A percentile compares a stretch with the other conserved stretches of the same genome.
These are phyloP conservation scores for Antechinus flavipes DNA, from an alignment of 2,113 vertebrate genomes.

Conservation along the genomic window DNA sequence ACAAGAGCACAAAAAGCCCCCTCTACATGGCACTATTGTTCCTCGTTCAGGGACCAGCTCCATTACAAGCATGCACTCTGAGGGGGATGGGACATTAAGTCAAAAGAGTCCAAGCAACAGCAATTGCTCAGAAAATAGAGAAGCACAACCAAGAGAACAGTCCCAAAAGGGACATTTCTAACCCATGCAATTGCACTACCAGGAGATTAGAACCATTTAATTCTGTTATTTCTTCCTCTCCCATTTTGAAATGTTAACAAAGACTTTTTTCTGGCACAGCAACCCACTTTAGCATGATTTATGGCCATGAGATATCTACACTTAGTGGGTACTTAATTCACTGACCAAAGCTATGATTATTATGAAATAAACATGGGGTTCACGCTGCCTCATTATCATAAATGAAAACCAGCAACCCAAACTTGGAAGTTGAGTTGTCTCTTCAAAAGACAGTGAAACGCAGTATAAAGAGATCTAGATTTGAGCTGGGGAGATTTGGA, in stretches of 20 bases:
- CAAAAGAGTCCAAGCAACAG: neutral
- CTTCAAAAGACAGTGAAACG: neutral
- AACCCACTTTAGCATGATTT: slow-evolving; percentile 34
- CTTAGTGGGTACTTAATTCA: slow-evolving; percentile 26
- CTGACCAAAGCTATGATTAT: neutral
- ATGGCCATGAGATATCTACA: slow-evolving; percentile 27
- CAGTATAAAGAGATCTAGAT: neutral
- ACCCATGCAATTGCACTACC: neutral
- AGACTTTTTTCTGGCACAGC: slow-evolving; percentile 28
- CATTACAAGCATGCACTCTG: neutral
- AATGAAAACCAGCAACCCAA: neutral
- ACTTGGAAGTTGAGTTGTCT: neutral
- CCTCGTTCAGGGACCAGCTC: slow-evolving; percentile 12
- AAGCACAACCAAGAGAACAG: neutral
- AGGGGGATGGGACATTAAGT: neutral
- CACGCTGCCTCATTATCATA: neutral
- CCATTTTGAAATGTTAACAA: slow-evolving; percentile 16
- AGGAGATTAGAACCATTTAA: slow-evolving; percentile 12
- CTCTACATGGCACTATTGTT: slow-evolving; percentile 14
- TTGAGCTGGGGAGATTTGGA: neutral
- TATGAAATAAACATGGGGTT: neutral
- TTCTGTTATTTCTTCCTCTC: neutral
- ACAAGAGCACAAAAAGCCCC: neutral
- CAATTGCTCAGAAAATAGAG: neutral
- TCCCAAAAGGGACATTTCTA: slow-evolving; percentile 32